These are phyloP conservation scores for Laothoe populi DNA, from an alignment of 2,888 invertebrate genomes.

Conservation along the genomic window DNA sequence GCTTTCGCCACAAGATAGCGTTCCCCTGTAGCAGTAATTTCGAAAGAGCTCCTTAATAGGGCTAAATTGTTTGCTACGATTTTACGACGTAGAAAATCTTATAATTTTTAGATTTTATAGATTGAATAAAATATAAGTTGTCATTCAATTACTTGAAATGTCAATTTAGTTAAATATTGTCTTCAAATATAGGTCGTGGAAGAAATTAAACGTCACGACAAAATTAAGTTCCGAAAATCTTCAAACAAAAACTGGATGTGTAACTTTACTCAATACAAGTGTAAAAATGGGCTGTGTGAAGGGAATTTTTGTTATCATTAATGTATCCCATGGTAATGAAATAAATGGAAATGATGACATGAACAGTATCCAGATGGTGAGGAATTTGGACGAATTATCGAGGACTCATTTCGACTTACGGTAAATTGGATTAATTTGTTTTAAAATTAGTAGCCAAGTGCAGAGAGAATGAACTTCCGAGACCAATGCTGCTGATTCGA, in stretches of 20 bases:
- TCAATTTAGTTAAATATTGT: too few species aligned
- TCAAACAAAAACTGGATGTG: slow-evolving; percentile 28
- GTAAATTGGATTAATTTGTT: slow-evolving; percentile 25
- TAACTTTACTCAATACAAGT: slow-evolving; percentile 26
- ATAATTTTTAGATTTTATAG: too few species aligned
- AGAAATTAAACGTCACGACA: slow-evolving; percentile 27
- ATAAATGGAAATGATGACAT: slow-evolving; percentile 14
- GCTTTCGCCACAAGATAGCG: too few species aligned
- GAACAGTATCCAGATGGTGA: slow-evolving; percentile 7
- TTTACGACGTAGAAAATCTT: too few species aligned
- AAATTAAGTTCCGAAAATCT: slow-evolving; percentile 30
- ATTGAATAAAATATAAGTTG: too few species aligned
- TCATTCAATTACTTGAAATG: too few species aligned
- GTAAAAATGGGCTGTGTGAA: slow-evolving; percentile 29
- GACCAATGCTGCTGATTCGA: too few species aligned
- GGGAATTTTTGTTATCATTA: slow-evolving; percentile 34
- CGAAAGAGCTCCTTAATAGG: too few species aligned
- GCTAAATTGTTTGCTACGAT: too few species aligned
- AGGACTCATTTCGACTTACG: slow-evolving; percentile 24
- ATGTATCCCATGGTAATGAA: not conserved
- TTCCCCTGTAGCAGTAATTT: too few species aligned
- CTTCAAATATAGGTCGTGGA: slow-evolving; percentile 34
- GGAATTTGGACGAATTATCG: slow-evolving; percentile 31
- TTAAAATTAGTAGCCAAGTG: not conserved
- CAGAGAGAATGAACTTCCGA: too few species aligned